Evolutionary conservation across 1,140 invertebrate genomes (phyloP).

Genomic region (Argopecten irradians): DNA sequence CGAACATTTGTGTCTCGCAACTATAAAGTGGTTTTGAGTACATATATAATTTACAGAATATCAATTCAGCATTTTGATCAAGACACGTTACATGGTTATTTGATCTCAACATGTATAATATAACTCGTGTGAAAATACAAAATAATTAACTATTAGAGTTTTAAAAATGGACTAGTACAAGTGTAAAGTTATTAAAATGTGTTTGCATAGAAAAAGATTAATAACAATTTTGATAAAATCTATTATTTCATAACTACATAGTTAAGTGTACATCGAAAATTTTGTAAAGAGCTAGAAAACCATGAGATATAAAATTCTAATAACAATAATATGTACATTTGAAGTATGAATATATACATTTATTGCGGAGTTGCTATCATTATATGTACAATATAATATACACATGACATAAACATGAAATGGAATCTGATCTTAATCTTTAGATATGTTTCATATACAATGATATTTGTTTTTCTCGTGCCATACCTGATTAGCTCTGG

Average conservation of each 20-base stretch:
- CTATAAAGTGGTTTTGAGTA: too few species aligned
- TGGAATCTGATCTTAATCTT: too few species aligned
- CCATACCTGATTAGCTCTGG: too few species aligned
- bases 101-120: neutral
- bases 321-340: conserved; percentile 1
- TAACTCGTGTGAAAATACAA: neutral
- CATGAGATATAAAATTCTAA: neutral
- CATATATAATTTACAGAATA: neutral
- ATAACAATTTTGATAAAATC: neutral
- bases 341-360: too few species aligned
- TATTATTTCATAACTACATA: neutral
- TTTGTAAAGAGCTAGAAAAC: neutral
- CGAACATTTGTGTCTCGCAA: too few species aligned
- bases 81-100: neutral
- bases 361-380: too few species aligned
- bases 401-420: too few species aligned
- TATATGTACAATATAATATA: too few species aligned
- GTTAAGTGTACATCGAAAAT: neutral
- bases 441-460: too few species aligned
- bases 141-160: neutral
- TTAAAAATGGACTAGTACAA: neutral
- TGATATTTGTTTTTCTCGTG: too few species aligned
- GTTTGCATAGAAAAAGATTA: conserved; percentile 8
- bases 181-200: neutral
- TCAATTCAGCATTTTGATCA: neutral